Base-by-base conservation (phyloP, 2,797 vertebrate genomes). In the Echiichthys vipera region DNA sequence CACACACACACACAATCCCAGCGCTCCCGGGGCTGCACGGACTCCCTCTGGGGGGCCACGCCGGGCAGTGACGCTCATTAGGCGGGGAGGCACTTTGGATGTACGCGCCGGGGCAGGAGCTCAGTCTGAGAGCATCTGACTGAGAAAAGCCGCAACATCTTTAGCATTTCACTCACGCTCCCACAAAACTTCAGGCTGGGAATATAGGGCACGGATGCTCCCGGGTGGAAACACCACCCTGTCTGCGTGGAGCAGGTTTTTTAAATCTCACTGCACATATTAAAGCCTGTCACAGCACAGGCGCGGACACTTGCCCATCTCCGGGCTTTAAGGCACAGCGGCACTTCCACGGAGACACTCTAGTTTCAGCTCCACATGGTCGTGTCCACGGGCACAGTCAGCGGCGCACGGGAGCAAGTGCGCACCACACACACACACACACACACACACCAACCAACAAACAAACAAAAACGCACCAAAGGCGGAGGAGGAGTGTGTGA, bases 161-260 rank as follows among this genome's bases (percentile, higher is more conserved):
- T 88, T 50, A 74, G 45, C 18, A 84, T 88, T 85, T 83, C 75
- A 80, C 81, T 73, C 87, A 84, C 77, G 84, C 77, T 15, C 53
- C 51, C 1, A 32, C 39, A 56, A 22, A 88, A 90, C 82, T 89
- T 89, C 22, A 57, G 18, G n/a, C n/a, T n/a, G n/a, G 13, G 54
- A 32, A 63, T 39, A 10, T 8, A 27, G 65, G 34, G 47, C 64
- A 24, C 46, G 0, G 46, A 5, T 1, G 71, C 62, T 72, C 11
- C 39, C 3, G 63, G 49, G 45, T n/a, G n/a, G n/a, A n/a, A n/a
- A n/a, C n/a, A n/a, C n/a, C n/a, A n/a, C n/a, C n/a, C n/a, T n/a
- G n/a, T n/a, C n/a, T n/a, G n/a, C n/a, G n/a, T n/a, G n/a, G n/a
- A n/a, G n/a, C n/a, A n/a, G n/a, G n/a, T 30, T 5, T 30, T 30